Evolutionary conservation across 2,888 invertebrate genomes (phyloP), one percentile per base, ranked within the genome.

Genomic region (Erebia aethiops): DNA sequence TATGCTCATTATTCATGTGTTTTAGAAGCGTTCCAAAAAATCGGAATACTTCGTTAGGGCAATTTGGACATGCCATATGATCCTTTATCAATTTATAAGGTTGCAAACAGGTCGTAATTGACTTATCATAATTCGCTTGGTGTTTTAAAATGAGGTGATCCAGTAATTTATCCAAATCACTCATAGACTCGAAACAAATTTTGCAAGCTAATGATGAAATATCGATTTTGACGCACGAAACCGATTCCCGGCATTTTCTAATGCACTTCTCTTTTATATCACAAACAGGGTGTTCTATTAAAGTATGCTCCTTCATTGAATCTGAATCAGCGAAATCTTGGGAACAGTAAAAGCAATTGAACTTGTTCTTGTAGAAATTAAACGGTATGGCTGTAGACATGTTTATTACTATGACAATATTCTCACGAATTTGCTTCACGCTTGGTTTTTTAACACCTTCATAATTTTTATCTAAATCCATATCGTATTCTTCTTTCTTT

Each of bases 351-450:
- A 93, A 93, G 63, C 93, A 93, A 51, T 92, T 92, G 61, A 92
- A 93, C 72, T 90, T 92, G 73, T 92, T 93, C 71, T 92, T 91
- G 76, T 88, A 91, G 72, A 92, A 92, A 74, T 90, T 92, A 72
- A 93, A 93, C 5, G 93, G 93, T 79, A 93, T 85, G 0, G 92
- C 92, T 0, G 93, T 93, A 0, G 93, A 93, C 92, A 92, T 92
- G 54, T 91, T 92, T 1, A 93, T 86, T 0, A 93, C 87, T 11
- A 81, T 88, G 0, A 91, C 87, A 14, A 93, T 90, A 67, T 93
- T 93, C 69, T 91, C 87, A 1, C 92, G 76, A 0, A 93, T 87
- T 73, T 90, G 91, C 74, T 92, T 92, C 0, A 93, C 92, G 74
- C 90, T 91, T 0, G 91, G 91, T 67, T 86, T 79, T 78, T 87